Evolutionary conservation across 2,888 invertebrate species (phyloP), one percentile per base, ranked within the genome.

Genomic region (Ceriagrion tenellum): DNA sequence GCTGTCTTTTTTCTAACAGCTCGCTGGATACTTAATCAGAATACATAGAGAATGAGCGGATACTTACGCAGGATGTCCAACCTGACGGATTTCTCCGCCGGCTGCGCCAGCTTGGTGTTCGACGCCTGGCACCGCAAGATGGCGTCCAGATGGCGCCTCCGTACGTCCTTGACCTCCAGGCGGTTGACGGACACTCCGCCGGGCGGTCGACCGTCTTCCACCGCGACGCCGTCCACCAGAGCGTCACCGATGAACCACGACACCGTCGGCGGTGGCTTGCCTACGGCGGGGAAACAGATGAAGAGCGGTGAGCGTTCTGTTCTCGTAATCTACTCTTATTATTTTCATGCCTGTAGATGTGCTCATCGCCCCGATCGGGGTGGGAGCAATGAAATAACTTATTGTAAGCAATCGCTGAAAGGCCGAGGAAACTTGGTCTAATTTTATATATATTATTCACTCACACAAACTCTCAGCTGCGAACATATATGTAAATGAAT

Each of bases 101-200:
- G 98, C 96, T 98, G 98, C 97, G 98, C 98, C 95, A 99, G 98
- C 97, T 99, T 98, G 90, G 99, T 99, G 97, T 99, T 99, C 95
- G 98, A 98, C 20, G 99, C 99, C 97, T 98, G 98, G 96, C 99
- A 99, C 97, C 98, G 98, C 97, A 98, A 99, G 74, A 98, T 98
- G 88, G 98, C 98, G 97, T 99, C 99, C 95, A 99, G 97, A 96
- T 99, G 98, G 95, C 98, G 98, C 96, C 99, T 97, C 96, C 97
- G 98, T 95, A 99, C 97, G 96, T 98, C 98, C 35, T 98, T 97
- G 96, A 99, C 98, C 96, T 98, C 98, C 96, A 99, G 97, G 95
- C 98, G 98, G 97, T 98, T 99, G 95, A 98, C 98, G 90, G 98
- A 98, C 55, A 95, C 95, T 95, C 98, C 98, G 96, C 98, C 98